Evolutionary conservation across 2,113 vertebrate genomes (phyloP).

Genomic region (Scopus umbretta): DNA sequence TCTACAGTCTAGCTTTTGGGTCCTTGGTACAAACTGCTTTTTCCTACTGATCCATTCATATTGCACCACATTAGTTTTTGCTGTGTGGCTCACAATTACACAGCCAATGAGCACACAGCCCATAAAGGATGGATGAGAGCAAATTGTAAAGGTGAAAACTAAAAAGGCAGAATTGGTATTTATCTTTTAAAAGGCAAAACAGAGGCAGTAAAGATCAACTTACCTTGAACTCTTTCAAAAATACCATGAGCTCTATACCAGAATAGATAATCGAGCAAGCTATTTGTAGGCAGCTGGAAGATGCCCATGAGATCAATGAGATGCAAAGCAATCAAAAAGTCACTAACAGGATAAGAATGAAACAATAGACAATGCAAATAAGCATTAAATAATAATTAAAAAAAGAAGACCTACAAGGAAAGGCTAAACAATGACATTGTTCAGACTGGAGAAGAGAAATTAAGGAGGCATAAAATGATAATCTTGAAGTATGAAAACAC

Average conservation of each 20-base stretch:
- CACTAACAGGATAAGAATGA: background rate
- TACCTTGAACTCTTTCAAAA: slow-evolving; percentile 6
- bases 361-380: background rate
- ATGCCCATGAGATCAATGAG: background rate
- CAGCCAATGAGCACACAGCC: background rate
- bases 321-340: background rate
- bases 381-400: background rate
- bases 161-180: background rate
- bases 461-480: background rate
- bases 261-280: background rate
- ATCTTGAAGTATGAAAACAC: background rate
- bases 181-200: background rate
- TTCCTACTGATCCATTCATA: background rate
- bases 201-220: background rate
- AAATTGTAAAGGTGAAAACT: background rate
- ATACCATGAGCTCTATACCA: background rate
- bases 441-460: background rate
- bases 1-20: background rate
- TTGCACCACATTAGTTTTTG: background rate
- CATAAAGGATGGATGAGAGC: background rate
- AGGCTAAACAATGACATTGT: background rate
- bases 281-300: background rate
- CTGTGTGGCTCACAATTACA: background rate
- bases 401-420: background rate
- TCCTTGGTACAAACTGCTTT: background rate